phyloP scores from a whole-genome alignment of 2,113 vertebrate species.

The Thunnus maccoyii region DNA sequence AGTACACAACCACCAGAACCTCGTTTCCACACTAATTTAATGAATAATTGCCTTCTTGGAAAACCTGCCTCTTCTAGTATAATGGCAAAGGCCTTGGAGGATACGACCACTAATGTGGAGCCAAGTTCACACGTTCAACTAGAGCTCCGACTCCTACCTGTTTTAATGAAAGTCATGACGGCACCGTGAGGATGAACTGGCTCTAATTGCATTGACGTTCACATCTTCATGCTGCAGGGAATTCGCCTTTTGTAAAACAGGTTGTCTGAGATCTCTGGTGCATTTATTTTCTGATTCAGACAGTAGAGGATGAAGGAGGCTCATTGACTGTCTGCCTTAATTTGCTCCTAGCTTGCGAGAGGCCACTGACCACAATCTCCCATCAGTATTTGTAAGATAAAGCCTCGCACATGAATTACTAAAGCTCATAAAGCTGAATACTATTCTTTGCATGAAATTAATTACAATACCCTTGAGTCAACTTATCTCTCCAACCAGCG shows the following conservation, averaged over 20 bases:
- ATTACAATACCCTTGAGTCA: not conserved
- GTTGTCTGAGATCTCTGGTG: constrained; percentile 38
- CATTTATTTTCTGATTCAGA: constrained; percentile 14
- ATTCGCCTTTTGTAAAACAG: constrained; percentile 39
- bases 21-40: constrained; percentile 86
- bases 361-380: constrained; percentile 41
- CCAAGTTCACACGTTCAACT: constrained; percentile 79
- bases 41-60: constrained; percentile 90
- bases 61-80: constrained; percentile 81
- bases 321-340: constrained; percentile 41
- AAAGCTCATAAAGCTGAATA: not conserved
- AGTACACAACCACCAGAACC: constrained; percentile 89
- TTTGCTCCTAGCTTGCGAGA: constrained; percentile 29
- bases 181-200: constrained; percentile 46
- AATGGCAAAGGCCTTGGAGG: constrained; percentile 82
- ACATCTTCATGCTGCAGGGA: constrained; percentile 63
- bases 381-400: constrained; percentile 30
- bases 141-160: constrained; percentile 32
- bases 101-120: constrained; percentile 63
- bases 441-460: not conserved
- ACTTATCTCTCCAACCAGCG: not conserved
- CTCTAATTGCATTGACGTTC: constrained; percentile 53
- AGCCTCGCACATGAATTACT: constrained; percentile 3
- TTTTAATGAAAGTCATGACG: constrained; percentile 51
- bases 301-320: not conserved